These are phyloP conservation scores for Coccyzus lansbergi DNA, from an alignment of 2,797 vertebrate species.

Conservation along the genomic window DNA sequence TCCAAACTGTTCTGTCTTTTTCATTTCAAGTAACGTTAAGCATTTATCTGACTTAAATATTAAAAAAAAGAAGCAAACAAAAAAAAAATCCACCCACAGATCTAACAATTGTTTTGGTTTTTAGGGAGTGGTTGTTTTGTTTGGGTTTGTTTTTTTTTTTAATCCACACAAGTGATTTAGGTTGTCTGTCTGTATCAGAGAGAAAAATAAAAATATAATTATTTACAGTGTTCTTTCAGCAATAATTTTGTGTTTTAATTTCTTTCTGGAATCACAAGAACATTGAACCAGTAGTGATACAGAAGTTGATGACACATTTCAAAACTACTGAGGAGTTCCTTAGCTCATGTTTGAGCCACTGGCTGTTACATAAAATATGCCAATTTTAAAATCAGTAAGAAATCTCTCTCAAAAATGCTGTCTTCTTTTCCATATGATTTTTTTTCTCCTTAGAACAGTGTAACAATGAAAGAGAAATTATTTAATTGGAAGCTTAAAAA, in stretches of 20 bases:
- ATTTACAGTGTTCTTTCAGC: neutral
- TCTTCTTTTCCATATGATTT: neutral
- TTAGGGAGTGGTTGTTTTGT: too few species aligned
- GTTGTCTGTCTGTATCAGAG: neutral
- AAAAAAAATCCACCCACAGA: too few species aligned
- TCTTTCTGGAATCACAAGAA: neutral
- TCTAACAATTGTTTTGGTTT: neutral
- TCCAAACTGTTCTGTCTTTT: neutral
- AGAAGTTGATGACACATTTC: neutral
- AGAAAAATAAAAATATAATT: neutral
- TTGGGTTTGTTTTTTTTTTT: neutral
- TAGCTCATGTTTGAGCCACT: neutral
- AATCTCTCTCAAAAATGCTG: neutral
- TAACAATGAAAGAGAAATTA: constrained; percentile 16
- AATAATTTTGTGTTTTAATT: neutral
- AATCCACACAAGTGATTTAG: neutral
- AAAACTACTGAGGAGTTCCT: neutral
- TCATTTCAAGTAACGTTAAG: neutral
- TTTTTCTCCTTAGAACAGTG: neutral
- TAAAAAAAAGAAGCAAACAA: neutral
- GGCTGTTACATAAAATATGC: neutral
- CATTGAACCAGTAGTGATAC: neutral
- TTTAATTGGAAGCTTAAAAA: constrained; percentile 34
- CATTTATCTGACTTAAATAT: neutral
- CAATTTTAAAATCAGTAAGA: neutral